These are phyloP conservation scores for Nowickia ferox DNA, from an alignment of 2,888 invertebrate genomes.

Conservation along the genomic window DNA sequence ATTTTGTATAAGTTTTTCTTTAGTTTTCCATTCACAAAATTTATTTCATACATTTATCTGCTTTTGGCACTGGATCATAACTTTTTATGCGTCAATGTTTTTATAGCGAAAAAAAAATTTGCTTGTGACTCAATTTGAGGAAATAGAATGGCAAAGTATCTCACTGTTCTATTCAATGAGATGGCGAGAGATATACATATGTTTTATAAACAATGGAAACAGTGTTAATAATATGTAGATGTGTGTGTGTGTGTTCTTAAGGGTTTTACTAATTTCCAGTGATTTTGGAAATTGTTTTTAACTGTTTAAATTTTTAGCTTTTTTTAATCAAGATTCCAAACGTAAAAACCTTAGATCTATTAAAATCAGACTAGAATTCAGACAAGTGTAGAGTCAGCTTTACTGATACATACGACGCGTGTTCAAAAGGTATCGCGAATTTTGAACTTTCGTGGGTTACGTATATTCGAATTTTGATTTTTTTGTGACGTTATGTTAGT, in stretches of 20 bases:
- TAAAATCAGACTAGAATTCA: too few relatives aligned
- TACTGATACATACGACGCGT: too few relatives aligned
- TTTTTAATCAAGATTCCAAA: too few relatives aligned
- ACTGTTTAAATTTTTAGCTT: too few relatives aligned
- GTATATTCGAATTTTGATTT: too few relatives aligned
- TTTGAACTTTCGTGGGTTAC: too few relatives aligned
- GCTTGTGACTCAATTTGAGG: constrained; percentile 46
- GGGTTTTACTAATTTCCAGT: neutral
- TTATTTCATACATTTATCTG: constrained; percentile 47
- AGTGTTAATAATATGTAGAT: constrained; percentile 22
- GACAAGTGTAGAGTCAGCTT: too few relatives aligned
- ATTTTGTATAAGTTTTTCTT: constrained; percentile 3
- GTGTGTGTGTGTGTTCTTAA: neutral
- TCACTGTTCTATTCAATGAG: constrained; percentile 37
- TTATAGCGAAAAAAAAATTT: constrained; percentile 49
- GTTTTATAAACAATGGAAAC: constrained; percentile 23
- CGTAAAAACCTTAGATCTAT: too few relatives aligned
- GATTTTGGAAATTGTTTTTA: too few relatives aligned
- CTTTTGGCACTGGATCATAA: constrained; percentile 73
- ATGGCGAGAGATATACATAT: neutral
- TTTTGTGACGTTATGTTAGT: too few relatives aligned
- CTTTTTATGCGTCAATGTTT: constrained; percentile 62
- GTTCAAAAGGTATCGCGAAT: too few relatives aligned
- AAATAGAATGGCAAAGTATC: constrained; percentile 40
- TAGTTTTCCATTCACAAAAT: constrained; percentile 18